A percentile compares a stretch with the other conserved stretches of the same genome.
Evolutionary conservation across 2,888 invertebrate species (phyloP).

Genomic region (Rotaria sp.): DNA sequence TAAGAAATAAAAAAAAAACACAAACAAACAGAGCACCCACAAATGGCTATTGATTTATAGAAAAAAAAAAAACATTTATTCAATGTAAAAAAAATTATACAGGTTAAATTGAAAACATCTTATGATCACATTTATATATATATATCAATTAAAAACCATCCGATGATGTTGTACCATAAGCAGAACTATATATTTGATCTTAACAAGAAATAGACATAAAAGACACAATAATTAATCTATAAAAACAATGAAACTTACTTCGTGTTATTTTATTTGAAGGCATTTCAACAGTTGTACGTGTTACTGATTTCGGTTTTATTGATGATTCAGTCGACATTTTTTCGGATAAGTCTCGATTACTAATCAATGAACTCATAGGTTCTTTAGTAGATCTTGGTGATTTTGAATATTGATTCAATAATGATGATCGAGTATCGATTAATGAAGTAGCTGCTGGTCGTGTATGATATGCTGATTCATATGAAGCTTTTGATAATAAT

Average conservation of each 20-base stretch:
- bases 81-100: background rate
- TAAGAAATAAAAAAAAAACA: too few relatives aligned
- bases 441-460: background rate
- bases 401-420: background rate
- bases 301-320: background rate
- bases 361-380: background rate
- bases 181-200: background rate
- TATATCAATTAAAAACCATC: background rate
- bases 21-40: background rate
- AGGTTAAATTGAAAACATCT: background rate
- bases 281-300: background rate
- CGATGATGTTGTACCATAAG: background rate
- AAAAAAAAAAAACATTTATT: background rate
- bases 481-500: background rate
- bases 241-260: background rate
- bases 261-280: background rate
- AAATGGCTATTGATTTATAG: background rate
- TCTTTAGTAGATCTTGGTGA: background rate
- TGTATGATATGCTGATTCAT: background rate
- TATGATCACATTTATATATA: background rate
- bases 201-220: too few relatives aligned
- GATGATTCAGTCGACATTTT: background rate
- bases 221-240: background rate
- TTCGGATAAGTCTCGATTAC: background rate
- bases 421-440: background rate